Evolutionary conservation across 1,140 invertebrate genomes (phyloP), one percentile per base, ranked within the genome.

Genomic region (Luehdorfia chinensis): DNA sequence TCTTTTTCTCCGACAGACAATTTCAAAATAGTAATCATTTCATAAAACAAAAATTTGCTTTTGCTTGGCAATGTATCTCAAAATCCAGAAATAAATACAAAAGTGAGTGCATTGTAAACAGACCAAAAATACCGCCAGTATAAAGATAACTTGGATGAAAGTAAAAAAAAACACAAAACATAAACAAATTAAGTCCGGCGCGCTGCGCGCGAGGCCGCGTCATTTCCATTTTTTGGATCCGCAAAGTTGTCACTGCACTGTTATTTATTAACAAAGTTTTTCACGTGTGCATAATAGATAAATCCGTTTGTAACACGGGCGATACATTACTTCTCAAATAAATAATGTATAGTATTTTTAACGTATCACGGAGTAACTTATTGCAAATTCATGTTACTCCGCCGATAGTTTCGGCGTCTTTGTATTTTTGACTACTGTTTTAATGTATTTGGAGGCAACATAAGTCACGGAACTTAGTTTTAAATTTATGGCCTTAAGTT

Each of bases 261-360:
- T 56, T 60, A 55, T 60, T 60, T 62, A 62, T 55, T 52, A 46
- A 43, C 28, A 51, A 55, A 54, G 44, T 45, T 58, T 58, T 49
- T 46, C 43, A 37, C 33, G 31, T 55, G 45, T 44, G 46, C 55
- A 58, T 50, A 57, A 44, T 50, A 59, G 51, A 59, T 58, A 52
- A 58, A 45, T 46, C 45, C 18, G 49, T 15, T 43, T 46, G 55
- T 55, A 50, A 47, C 50, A 32, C 39, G 39, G 14, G 31, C 36
- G 13, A 56, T 58, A 53, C 34, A 50, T 58, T 50, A 50, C 34
- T 27, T 32, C 31, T 9, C 13, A 52, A 50, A 63, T 58, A 63
- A 63, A 63, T 59, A 63, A 63, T 55, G 48, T 47, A 63, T 55
- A 23, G 51, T 45, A 55, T 58, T 62, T 58, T 62, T 62, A 50